Evolutionary conservation across 2,888 invertebrate species (phyloP).

Genomic region (Odontocolon sp.): DNA sequence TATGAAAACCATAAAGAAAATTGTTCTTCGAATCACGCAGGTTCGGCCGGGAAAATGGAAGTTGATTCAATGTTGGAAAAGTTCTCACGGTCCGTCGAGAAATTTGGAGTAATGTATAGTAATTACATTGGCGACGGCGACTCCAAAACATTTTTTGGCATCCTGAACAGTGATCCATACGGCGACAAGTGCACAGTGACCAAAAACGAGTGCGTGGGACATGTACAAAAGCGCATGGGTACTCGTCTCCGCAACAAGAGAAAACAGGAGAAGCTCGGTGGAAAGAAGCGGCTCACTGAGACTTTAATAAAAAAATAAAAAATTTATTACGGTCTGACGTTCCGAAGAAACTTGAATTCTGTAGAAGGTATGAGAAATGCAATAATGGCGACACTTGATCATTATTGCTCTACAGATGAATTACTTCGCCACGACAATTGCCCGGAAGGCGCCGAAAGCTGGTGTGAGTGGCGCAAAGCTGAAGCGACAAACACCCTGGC

Average conservation of each 20-base stretch:
- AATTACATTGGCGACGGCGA: slow-evolving; percentile 64
- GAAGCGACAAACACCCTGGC: too few relatives aligned
- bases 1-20: slow-evolving; percentile 59
- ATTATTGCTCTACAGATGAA: slow-evolving; percentile 48
- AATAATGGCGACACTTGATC: slow-evolving; percentile 44
- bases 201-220: too few relatives aligned
- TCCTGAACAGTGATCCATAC: slow-evolving; percentile 43
- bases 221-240: too few relatives aligned
- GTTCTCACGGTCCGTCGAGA: slow-evolving; percentile 59
- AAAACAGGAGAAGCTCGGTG: slow-evolving; percentile 43
- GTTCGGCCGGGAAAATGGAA: slow-evolving; percentile 64
- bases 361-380: slow-evolving; percentile 47
- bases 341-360: slow-evolving; percentile 41
- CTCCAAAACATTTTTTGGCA: slow-evolving; percentile 57
- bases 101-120: slow-evolving; percentile 57
- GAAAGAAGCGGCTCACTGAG: slow-evolving; percentile 41
- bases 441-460: slow-evolving; percentile 28
- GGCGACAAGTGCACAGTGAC: slow-evolving; percentile 39
- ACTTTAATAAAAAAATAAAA: slow-evolving; percentile 41
- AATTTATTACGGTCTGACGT: slow-evolving; percentile 48
- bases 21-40: slow-evolving; percentile 56
- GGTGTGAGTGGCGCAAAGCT: not conserved
- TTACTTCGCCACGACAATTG: slow-evolving; percentile 44
- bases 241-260: slow-evolving; percentile 29
- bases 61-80: slow-evolving; percentile 60